Percentiles rank a stretch among this genome's conserved stretches.
These are phyloP conservation scores for Euura saliciscinereae DNA, from an alignment of 1,140 invertebrate genomes.

Conservation along the genomic window DNA sequence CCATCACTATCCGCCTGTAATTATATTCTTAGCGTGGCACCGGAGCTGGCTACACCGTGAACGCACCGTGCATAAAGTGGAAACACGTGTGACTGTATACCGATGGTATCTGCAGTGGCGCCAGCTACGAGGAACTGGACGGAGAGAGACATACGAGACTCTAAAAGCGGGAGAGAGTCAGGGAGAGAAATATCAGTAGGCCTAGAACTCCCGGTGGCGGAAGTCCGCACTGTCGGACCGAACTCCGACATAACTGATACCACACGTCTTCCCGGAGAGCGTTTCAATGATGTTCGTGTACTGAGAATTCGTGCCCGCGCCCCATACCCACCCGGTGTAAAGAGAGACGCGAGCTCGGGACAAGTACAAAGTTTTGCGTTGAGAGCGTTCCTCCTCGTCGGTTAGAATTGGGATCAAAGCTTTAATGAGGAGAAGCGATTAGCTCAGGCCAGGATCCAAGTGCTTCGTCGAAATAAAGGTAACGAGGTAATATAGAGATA, in stretches of 20 bases:
- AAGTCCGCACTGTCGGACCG: not conserved
- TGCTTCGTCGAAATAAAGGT: too few species aligned
- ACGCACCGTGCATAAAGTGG: slow-evolving; percentile 1
- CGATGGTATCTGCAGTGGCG: slow-evolving; percentile 1
- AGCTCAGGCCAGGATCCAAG: not conserved
- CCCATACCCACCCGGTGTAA: not conserved
- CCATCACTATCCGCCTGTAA: not conserved
- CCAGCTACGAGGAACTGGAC: not conserved
- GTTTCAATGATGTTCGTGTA: not conserved
- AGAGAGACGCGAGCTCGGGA: not conserved
- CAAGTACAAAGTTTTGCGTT: not conserved
- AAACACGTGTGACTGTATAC: not conserved
- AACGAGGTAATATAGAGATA: too few species aligned
- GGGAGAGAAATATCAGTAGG: not conserved
- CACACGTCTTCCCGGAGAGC: not conserved
- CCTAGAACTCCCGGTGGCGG: not conserved
- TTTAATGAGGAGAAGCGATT: not conserved
- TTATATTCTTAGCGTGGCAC: not conserved
- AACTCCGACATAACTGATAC: slow-evolving; percentile 2
- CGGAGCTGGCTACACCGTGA: not conserved
- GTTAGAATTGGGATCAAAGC: not conserved
- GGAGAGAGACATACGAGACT: not conserved
- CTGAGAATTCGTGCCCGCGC: not conserved
- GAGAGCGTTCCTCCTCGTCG: not conserved
- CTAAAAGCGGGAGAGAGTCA: too few species aligned